Conservation (phyloP, 2,888 invertebrate species). For the Athrips mouffetella region DNA sequence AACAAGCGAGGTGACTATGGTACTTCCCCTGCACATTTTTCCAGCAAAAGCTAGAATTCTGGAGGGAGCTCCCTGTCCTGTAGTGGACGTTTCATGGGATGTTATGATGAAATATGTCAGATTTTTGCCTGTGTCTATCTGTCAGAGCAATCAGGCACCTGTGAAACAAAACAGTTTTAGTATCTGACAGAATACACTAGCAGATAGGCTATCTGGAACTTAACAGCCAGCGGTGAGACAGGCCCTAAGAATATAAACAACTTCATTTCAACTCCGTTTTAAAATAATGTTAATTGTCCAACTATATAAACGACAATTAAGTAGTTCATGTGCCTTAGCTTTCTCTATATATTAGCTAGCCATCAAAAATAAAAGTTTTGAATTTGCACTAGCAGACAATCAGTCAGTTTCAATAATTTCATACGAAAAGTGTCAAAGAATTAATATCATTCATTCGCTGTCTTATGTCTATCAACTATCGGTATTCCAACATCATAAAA, state of each 20-base stretch:
- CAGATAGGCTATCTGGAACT: no score
- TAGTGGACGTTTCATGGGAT: no score
- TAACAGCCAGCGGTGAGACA: no score
- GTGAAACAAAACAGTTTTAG: no score
- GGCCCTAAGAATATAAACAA: constrained; percentile 15
- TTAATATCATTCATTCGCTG: constrained; percentile 34
- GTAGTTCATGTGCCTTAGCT: constrained; percentile 42
- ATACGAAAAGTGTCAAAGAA: constrained; percentile 30
- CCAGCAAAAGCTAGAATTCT: no score
- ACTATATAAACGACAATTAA: constrained; percentile 38
- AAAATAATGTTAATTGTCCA: constrained; percentile 26
- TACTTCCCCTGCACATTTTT: no score
- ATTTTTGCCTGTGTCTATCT: no score
- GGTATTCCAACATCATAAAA: constrained; percentile 49
- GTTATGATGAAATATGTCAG: no score
- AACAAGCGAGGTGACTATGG: no score
- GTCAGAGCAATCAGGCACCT: no score
- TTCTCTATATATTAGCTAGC: constrained; percentile 12
- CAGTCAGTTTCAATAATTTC: constrained; percentile 30
- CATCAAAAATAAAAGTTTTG: constrained; percentile 12
- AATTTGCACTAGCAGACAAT: constrained; percentile 9
- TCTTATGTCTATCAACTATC: constrained; percentile 35
- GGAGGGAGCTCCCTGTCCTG: no score
- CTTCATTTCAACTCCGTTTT: constrained; percentile 25
- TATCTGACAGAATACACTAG: no score